These are phyloP conservation scores for Protosalanx chinensis DNA, from an alignment of 2,797 vertebrate species.

Conservation along the genomic window DNA sequence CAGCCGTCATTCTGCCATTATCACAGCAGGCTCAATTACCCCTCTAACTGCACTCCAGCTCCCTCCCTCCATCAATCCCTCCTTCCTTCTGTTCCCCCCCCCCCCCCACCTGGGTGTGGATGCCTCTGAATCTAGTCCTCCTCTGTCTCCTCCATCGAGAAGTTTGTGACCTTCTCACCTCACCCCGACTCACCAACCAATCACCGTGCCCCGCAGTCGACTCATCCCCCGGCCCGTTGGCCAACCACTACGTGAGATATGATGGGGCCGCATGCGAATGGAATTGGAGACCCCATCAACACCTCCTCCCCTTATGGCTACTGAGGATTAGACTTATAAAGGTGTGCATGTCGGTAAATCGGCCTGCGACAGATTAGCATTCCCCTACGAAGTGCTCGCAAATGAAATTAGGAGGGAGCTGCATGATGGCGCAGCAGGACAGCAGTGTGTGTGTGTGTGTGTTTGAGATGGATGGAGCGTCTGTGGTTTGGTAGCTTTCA, in stretches of 20 bases:
- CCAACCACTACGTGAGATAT: not conserved
- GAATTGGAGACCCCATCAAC: not conserved
- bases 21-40: constrained; percentile 11
- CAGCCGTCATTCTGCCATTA: constrained; percentile 1
- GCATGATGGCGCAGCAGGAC: not conserved
- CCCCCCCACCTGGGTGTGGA: not conserved
- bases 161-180: not conserved
- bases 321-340: not conserved
- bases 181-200: not conserved
- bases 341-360: not conserved
- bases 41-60: not conserved
- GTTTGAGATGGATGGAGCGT: not conserved
- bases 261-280: not conserved
- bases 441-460: not conserved
- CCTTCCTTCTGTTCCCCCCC: not conserved
- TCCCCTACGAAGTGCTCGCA: constrained; percentile 1
- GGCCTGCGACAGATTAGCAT: constrained; percentile 6
- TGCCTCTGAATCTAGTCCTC: not conserved
- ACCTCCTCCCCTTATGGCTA: not conserved
- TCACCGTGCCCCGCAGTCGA: too few relatives aligned
- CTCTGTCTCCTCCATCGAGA: not conserved
- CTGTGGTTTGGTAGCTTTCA: not conserved
- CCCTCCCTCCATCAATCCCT: not conserved
- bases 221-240: not conserved
- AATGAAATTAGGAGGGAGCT: constrained; percentile 4